Evolutionary conservation across 1,140 invertebrate species (phyloP).

Genomic region (Helicoverpa armigera): DNA sequence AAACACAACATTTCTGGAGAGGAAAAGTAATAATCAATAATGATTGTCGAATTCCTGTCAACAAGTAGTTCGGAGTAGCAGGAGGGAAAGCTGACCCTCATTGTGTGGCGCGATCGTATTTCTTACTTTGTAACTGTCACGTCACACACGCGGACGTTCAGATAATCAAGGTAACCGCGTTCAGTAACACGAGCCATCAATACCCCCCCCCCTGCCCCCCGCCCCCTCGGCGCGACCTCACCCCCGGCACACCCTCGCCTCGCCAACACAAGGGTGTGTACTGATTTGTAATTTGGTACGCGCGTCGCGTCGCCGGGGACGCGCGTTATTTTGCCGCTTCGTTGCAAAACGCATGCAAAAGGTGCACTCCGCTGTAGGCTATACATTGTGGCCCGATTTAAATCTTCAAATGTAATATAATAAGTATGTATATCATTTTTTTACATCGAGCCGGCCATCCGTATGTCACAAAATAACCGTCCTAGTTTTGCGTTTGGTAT

Average conservation of each 20-base stretch:
- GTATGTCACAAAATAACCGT: too few relatives aligned
- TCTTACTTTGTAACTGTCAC: constrained; percentile 33
- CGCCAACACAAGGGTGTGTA: constrained; percentile 10
- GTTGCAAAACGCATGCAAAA: not conserved
- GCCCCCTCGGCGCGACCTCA: not conserved
- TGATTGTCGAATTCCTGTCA: not conserved
- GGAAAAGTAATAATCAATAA: not conserved
- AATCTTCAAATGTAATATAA: too few relatives aligned
- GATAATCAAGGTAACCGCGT: constrained; percentile 20
- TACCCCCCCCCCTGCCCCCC: constrained; percentile 2
- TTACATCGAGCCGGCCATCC: too few relatives aligned
- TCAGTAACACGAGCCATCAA: constrained; percentile 36
- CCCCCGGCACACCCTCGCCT: not conserved
- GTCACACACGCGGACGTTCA: constrained; percentile 4
- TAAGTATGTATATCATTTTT: too few relatives aligned
- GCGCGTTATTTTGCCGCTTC: not conserved
- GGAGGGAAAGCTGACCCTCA: not conserved
- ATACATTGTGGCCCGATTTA: too few relatives aligned
- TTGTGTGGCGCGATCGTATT: constrained; percentile 6
- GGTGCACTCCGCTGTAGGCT: not conserved
- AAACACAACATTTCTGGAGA: too few relatives aligned
- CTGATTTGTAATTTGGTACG: constrained; percentile 40
- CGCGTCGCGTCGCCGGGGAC: constrained; percentile 14
- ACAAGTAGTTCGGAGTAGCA: not conserved
- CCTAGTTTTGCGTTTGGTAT: too few relatives aligned